Evolutionary conservation across 2,113 vertebrate genomes (phyloP).

Genomic region (Mormoops blainvillei): DNA sequence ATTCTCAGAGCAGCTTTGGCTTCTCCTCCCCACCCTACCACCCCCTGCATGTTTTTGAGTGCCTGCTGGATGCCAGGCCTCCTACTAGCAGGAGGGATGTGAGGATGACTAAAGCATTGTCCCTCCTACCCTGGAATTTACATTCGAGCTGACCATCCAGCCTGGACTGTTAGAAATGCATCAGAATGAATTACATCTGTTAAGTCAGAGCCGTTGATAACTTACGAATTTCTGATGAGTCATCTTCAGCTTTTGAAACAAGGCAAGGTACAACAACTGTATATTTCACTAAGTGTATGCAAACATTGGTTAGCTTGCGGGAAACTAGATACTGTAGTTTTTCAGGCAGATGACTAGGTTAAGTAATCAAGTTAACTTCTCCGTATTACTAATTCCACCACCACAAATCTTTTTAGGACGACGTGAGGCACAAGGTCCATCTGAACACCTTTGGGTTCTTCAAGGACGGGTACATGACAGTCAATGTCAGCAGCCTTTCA

Average conservation of each 20-base stretch:
- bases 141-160: neutral
- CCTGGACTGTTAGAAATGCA: neutral
- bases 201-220: neutral
- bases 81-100: neutral
- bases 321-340: neutral
- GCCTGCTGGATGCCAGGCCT: neutral
- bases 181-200: neutral
- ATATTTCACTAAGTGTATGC: neutral
- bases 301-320: neutral
- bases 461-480: slow-evolving; percentile 86
- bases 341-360: neutral
- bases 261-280: neutral
- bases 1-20: neutral
- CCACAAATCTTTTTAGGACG: slow-evolving; percentile 76
- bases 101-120: neutral
- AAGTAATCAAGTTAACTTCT: neutral
- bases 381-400: neutral
- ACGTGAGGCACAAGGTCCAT: slow-evolving; percentile 87
- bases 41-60: neutral
- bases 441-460: slow-evolving; percentile 92
- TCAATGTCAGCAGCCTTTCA: slow-evolving; percentile 82
- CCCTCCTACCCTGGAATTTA: neutral
- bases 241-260: neutral
- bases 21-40: neutral
- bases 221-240: neutral